Evolutionary conservation across 2,888 invertebrate genomes (phyloP).

Genomic region (Oegoconia quadripuncta): DNA sequence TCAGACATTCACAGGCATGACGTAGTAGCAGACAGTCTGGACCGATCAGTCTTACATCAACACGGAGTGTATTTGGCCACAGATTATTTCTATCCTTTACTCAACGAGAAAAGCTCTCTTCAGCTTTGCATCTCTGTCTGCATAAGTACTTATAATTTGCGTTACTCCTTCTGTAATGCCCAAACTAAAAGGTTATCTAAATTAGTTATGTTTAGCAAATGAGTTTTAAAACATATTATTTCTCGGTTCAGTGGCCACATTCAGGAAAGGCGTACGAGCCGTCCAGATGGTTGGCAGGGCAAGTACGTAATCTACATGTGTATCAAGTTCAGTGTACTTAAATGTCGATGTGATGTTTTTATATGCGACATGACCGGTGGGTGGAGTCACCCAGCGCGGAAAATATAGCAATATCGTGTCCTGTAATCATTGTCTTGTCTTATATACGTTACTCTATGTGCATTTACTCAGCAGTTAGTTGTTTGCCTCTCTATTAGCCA

Average conservation of each 20-base stretch:
- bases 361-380: slow-evolving; percentile 40
- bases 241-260: slow-evolving; percentile 95
- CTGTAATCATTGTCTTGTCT: slow-evolving; percentile 74
- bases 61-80: slow-evolving; percentile 19
- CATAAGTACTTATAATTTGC: slow-evolving; percentile 48
- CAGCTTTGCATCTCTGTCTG: slow-evolving; percentile 67
- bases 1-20: not conserved
- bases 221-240: slow-evolving; percentile 62
- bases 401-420: slow-evolving; percentile 69
- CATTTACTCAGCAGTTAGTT: slow-evolving; percentile 74
- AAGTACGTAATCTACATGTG: slow-evolving; percentile 89
- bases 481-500: slow-evolving; percentile 74
- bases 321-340: slow-evolving; percentile 55
- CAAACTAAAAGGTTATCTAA: slow-evolving; percentile 44
- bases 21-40: slow-evolving; percentile 15
- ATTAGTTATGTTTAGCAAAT: slow-evolving; percentile 35
- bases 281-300: slow-evolving; percentile 99
- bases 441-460: slow-evolving; percentile 71
- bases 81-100: slow-evolving; percentile 20
- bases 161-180: slow-evolving; percentile 39
- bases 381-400: slow-evolving; percentile 37
- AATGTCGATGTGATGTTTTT: slow-evolving; percentile 70
- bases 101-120: slow-evolving; percentile 28
- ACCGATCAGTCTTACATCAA: slow-evolving; percentile 10
- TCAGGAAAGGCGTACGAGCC: slow-evolving; percentile 99